Evolutionary conservation across 92 coral and sea anemone species (phyloP), one percentile per base, ranked within the genome.

Genomic region (Scolanthus callimorphus): DNA sequence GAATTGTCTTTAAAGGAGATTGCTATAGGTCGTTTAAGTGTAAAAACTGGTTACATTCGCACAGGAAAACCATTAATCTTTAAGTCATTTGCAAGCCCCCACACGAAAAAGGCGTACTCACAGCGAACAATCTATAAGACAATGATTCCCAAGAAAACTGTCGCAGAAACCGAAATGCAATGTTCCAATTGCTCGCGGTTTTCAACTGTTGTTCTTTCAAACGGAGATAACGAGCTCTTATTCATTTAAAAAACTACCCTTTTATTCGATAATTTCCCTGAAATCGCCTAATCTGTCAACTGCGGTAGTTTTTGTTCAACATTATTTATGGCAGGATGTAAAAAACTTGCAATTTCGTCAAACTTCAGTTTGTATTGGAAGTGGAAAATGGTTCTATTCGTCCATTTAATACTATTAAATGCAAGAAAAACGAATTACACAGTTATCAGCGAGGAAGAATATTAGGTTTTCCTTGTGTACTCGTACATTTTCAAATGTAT

Each of bases 361-460:
- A 34, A 34, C 15, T 34, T 6, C 43, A 34, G 9, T 6, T 6
- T 34, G 6, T 34, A 6, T 46, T 46, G 8, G 17, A 4, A 9
- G 19, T 21, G 17, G 52, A 10, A 21, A 9, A 9, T 46, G 52
- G 52, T 6, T 46, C 22, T 46, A 9, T 46, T 43, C 17, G 41
- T 39, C 25, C 25, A 4, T 15, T 8, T 68, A 68, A n/a, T n/a
- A n/a, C n/a, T n/a, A n/a, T n/a, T n/a, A n/a, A n/a, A n/a, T n/a
- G 57, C 57, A 49, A 46, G 54, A 68, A 68, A 57, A 68, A 55
- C 57, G 65, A 68, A 68, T 68, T 57, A 68, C 22, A 46, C 43
- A 34, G 15, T 46, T 20, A 19, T 46, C 22, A 46, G 39, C 30
- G 21, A 2, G 45, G 39, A 51, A 68, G 54, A 51, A 52, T 30